A percentile compares a stretch with the other conserved stretches of the same genome.
These are phyloP conservation scores for Erebia epiphron DNA, from an alignment of 2,888 invertebrate species.

Conservation along the genomic window DNA sequence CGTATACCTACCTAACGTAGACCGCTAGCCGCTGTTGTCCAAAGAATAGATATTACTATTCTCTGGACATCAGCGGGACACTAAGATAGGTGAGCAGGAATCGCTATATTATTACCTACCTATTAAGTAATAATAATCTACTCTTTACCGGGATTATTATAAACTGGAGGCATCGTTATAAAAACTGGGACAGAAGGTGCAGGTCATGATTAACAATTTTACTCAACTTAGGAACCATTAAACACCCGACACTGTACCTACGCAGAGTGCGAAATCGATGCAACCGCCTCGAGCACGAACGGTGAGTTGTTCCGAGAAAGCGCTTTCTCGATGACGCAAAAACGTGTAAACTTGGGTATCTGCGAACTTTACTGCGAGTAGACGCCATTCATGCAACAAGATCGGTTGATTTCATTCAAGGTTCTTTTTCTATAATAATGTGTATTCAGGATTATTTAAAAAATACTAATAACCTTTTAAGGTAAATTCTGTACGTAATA, in stretches of 20 bases:
- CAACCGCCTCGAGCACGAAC: constrained; percentile 25
- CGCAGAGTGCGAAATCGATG: constrained; percentile 34
- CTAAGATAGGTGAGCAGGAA: too few relatives aligned
- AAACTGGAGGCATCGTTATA: not conserved
- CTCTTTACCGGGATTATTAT: too few relatives aligned
- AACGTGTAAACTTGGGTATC: constrained; percentile 38
- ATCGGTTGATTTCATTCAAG: constrained; percentile 5
- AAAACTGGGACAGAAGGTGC: not conserved
- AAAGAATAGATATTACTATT: too few relatives aligned
- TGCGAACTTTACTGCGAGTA: constrained; percentile 32
- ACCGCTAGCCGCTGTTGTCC: too few relatives aligned
- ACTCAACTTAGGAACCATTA: not conserved
- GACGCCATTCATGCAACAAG: constrained; percentile 17
- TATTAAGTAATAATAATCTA: too few relatives aligned
- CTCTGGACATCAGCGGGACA: too few relatives aligned
- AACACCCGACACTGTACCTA: constrained; percentile 18
- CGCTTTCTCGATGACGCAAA: constrained; percentile 48
- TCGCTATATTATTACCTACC: too few relatives aligned
- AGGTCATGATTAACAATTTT: not conserved
- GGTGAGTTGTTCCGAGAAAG: constrained; percentile 42
- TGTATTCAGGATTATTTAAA: too few relatives aligned
- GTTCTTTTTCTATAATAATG: not conserved
- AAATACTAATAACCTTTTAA: too few relatives aligned
- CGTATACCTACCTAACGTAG: too few relatives aligned
- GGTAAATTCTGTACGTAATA: too few relatives aligned